Evolutionary conservation across 2,888 invertebrate species (phyloP).

Genomic region (Caenorhabditis zanzibari): DNA sequence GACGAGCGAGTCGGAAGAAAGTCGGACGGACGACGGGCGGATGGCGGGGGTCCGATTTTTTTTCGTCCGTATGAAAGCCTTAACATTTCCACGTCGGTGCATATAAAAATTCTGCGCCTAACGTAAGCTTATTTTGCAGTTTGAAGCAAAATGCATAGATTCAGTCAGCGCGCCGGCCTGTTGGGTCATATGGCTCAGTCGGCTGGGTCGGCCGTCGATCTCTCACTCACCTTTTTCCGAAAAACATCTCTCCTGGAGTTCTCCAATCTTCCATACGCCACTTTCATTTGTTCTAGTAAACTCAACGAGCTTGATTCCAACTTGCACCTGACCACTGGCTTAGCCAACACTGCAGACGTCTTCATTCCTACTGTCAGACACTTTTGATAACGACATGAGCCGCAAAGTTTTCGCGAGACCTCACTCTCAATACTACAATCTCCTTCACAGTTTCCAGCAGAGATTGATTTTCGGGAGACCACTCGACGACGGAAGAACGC

Average conservation of each 20-base stretch:
- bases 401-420: slow-evolving; percentile 15
- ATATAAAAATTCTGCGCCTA: too few species aligned
- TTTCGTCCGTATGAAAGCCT: too few species aligned
- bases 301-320: not conserved
- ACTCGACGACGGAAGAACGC: slow-evolving; percentile 47
- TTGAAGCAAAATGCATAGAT: too few species aligned
- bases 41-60: too few species aligned
- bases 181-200: too few species aligned
- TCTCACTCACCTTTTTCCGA: not conserved
- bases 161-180: too few species aligned
- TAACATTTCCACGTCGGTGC: too few species aligned
- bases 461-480: not conserved
- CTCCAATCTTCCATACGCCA: slow-evolving; percentile 1
- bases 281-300: not conserved
- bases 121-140: too few species aligned
- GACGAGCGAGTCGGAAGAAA: too few species aligned
- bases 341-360: slow-evolving; percentile 16
- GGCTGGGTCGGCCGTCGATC: too few species aligned
- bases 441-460: slow-evolving; percentile 17
- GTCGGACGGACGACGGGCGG: too few species aligned
- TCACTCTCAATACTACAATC: not conserved
- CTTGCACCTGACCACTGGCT: not conserved
- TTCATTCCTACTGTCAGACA: slow-evolving; percentile 50
- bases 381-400: slow-evolving; percentile 31
- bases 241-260: not conserved